phyloP scores from a whole-genome alignment of 1,140 invertebrate species.

The Stegodyphus dumicola region DNA sequence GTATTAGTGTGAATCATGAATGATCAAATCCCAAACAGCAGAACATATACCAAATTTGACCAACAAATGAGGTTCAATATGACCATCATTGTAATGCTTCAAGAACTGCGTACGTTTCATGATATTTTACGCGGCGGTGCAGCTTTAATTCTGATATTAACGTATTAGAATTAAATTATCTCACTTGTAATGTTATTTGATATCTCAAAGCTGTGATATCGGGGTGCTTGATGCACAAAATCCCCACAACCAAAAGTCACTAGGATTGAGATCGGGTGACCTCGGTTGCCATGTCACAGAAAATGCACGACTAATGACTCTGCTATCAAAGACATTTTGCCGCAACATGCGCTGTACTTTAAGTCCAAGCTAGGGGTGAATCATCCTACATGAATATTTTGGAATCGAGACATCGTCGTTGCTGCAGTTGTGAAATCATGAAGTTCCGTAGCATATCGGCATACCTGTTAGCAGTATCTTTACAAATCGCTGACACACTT shows the following conservation, averaged over 20 bases:
- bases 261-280: slow-evolving; percentile 57
- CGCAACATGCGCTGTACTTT: too few species aligned
- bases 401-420: too few species aligned
- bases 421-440: slow-evolving; percentile 7
- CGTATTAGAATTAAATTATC: slow-evolving; percentile 10
- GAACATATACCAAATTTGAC: background rate
- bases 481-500: too few species aligned
- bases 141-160: too few species aligned
- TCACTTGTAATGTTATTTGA: slow-evolving; percentile 10
- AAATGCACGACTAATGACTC: background rate
- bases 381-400: too few species aligned
- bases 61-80: slow-evolving; percentile 10
- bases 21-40: background rate
- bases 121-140: background rate
- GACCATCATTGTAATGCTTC: slow-evolving; percentile 8
- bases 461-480: slow-evolving; percentile 5
- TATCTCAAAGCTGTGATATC: slow-evolving; percentile 24
- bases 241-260: slow-evolving; percentile 62
- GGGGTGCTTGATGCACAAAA: slow-evolving; percentile 29
- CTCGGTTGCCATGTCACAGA: slow-evolving; percentile 44
- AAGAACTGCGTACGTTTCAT: slow-evolving; percentile 6
- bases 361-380: background rate
- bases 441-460: background rate
- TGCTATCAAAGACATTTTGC: background rate
- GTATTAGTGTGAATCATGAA: too few species aligned